Evolutionary conservation across 2,797 vertebrate genomes (phyloP).

Genomic region (Heteromormyrus szaboi): DNA sequence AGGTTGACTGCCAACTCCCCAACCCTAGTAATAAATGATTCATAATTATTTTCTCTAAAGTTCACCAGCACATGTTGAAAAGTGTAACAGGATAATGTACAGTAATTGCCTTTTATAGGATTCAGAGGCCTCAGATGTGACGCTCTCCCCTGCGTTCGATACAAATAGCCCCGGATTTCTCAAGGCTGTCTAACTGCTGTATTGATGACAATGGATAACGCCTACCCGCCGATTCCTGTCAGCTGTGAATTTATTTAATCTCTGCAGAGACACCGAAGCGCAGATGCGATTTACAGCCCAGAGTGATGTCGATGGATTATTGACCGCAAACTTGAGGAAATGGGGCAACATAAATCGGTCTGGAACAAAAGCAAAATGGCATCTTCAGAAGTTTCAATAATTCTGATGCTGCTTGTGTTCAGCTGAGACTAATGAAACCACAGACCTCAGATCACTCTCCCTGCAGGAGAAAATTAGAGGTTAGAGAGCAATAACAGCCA

Average conservation of each 20-base stretch:
- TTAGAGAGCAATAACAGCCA: background rate
- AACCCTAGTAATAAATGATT: background rate
- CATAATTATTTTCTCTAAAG: background rate
- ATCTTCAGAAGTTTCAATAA: constrained; percentile 37
- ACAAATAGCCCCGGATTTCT: constrained; percentile 50
- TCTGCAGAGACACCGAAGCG: constrained; percentile 53
- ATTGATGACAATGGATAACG: constrained; percentile 66
- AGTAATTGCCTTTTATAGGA: constrained; percentile 66
- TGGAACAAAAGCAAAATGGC: constrained; percentile 33
- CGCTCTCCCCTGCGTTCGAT: constrained; percentile 55
- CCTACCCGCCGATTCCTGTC: constrained; percentile 62
- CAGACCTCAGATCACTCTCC: background rate
- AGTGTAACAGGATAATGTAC: constrained; percentile 31
- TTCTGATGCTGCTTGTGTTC: background rate
- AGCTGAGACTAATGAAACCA: background rate
- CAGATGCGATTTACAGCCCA: constrained; percentile 68
- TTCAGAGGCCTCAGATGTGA: constrained; percentile 66
- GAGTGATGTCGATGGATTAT: constrained; percentile 56
- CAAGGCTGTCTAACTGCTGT: constrained; percentile 64
- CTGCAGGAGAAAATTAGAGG: background rate
- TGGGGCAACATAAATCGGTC: constrained; percentile 50
- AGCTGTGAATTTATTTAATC: constrained; percentile 68
- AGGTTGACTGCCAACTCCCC: background rate
- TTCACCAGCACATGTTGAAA: background rate
- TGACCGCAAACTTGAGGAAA: constrained; percentile 49